Evolutionary conservation across 2,113 vertebrate genomes (phyloP), one percentile per base, ranked within the genome.

Genomic region (Nansenia antarctica): DNA sequence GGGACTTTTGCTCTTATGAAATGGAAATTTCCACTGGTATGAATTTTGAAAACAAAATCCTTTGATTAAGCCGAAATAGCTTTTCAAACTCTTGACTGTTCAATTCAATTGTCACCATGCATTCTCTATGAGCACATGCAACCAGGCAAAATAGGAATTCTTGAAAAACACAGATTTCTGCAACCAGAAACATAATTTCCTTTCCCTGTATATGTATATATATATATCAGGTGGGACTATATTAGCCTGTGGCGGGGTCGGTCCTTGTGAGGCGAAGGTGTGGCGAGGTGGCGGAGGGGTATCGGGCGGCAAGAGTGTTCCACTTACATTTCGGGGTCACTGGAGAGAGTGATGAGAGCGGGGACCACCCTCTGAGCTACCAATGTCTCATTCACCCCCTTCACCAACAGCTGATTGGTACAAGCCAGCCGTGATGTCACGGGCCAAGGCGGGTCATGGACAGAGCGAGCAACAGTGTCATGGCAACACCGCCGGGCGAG

Each of bases 321-420:
- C 92, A 99, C 98, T 99, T 99, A 99, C 98, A 99, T 99, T 98
- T 99, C 98, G 88, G 97, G 97, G 93, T 99, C 97, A 93, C 95
- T 98, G 94, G 97, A 97, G 94, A 98, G 96, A 92, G 98, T 99
- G 95, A 99, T 99, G 93, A 99, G 97, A 94, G 98, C 98, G 91
- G 98, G 98, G 92, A 98, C 97, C 91, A 99, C 97, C 94, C 98
- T 98, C 94, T 99, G 98, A 95, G 98, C 98, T 94, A 99, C 98
- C 92, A 99, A 95, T 91, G 97, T 98, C 93, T 99, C 98, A 96
- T 99, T 98, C 95, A 99, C 98, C 96, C 98, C 97, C 95, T 99
- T 99, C 96, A 99, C 98, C 96, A 99, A 95, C 94, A 99, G 97
- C 98, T 99, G 96, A 95, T 91, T 93, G 85, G 85, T n/a, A 86